Base-by-base conservation (phyloP, 2,888 invertebrate species). In the Apamea monoglypha region DNA sequence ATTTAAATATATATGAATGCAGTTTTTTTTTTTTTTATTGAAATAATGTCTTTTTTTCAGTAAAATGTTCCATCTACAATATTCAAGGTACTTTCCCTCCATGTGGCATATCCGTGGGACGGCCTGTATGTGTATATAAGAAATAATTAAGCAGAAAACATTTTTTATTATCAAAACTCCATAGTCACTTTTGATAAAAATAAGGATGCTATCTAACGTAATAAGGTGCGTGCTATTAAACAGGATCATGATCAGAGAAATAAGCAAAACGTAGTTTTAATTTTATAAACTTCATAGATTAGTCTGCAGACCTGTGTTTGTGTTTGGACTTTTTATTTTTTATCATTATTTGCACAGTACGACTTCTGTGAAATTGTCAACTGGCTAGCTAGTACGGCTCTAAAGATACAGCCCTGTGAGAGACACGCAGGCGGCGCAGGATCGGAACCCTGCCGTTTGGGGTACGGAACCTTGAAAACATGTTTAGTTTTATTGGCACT, bases 401-500 rank as follows among this genome's bases (percentile, higher is more conserved):
- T 14, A 16, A 53, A 75, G 12, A 47, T 8, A 18, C 12, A n/a
- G 0, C 2, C 8, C 3, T 59, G 29, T 44, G 36, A 25, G 53
- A 63, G 53, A 32, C 18, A 63, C 3, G 32, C 18, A 63, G 61
- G 2, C 7, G 29, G 7, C n/a, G 12, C 7, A 29, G 16, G 16
- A 40, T 32, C 61, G 61, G 61, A 63, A 63, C 61, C 29, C 8
- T 40, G 16, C 36, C 36, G 0, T 56, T 25, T 16, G 21, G 2
- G 5, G 6, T 8, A 59, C 18, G 32, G 40, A 67, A 50, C 40
- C n/a, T 18, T 40, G 44, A 74, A 87, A 78, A 32, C 63, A 84
- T 77, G 74, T 68, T n/a, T n/a, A 67, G 81, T 82, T 87, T 88
- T 82, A 82, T 86, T 76, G 82, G 70, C 84, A 78, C 74, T 80